Percentiles rank a stretch among this genome's conserved stretches.
Evolutionary conservation across 2,888 invertebrate species (phyloP).

Genomic region (Lithophane socia): DNA sequence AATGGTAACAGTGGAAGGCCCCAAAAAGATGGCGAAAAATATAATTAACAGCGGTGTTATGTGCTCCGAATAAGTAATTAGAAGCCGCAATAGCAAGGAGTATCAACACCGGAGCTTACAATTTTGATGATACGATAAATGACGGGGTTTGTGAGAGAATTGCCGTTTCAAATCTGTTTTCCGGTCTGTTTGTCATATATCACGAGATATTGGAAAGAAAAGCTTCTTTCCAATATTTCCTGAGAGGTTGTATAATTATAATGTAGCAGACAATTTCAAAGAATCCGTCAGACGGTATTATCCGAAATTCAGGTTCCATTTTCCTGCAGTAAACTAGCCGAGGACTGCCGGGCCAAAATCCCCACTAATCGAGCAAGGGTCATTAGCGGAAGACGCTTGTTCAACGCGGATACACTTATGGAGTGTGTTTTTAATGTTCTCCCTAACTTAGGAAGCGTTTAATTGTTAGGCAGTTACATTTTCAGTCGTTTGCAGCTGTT

Average conservation of each 20-base stretch:
- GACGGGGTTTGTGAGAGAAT: background rate
- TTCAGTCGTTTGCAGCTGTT: constrained; percentile 1
- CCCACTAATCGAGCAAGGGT: constrained; percentile 75
- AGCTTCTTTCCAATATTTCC: no score
- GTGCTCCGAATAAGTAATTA: background rate
- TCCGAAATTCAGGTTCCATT: constrained; percentile 39
- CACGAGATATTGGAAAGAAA: background rate
- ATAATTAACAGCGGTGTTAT: background rate
- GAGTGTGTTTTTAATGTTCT: constrained; percentile 72
- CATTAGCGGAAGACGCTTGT: constrained; percentile 77
- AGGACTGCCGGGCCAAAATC: constrained; percentile 63
- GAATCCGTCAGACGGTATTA: constrained; percentile 12
- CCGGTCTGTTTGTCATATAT: background rate
- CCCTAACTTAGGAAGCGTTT: constrained; percentile 48
- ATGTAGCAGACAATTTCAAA: constrained; percentile 1
- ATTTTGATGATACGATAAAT: background rate
- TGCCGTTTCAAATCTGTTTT: background rate
- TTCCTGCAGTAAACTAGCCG: constrained; percentile 39
- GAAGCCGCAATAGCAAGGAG: background rate
- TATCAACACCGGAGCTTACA: no score
- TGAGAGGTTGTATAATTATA: no score
- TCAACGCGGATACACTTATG: constrained; percentile 75
- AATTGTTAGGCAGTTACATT: constrained; percentile 37
- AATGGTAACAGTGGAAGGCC: background rate
- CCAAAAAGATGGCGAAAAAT: background rate